Evolutionary conservation across 1,140 invertebrate genomes (phyloP).

Genomic region (Brachionus calyciflorus): DNA sequence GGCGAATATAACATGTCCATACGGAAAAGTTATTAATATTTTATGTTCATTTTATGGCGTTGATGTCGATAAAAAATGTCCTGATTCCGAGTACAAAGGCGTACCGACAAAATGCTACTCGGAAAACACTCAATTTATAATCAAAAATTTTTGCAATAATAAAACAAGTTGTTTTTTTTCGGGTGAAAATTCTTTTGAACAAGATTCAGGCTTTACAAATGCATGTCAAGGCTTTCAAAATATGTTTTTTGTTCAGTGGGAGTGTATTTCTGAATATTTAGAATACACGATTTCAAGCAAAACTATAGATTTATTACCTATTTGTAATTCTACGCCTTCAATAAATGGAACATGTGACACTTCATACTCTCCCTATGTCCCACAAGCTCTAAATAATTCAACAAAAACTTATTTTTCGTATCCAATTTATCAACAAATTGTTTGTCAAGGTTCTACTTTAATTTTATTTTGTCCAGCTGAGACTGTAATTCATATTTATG

Average conservation of each 20-base stretch:
- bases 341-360: slow-evolving; percentile 1
- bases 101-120: slow-evolving; percentile 11
- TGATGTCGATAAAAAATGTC: neutral
- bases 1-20: neutral
- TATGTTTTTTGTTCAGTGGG: slow-evolving; percentile 35
- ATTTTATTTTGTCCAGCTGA: neutral
- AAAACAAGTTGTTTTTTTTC: slow-evolving; percentile 21
- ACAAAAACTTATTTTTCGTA: neutral
- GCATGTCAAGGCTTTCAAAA: slow-evolving; percentile 25
- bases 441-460: slow-evolving; percentile 2
- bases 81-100: neutral
- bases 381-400: neutral
- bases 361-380: neutral
- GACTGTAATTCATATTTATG: slow-evolving; percentile 26
- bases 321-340: neutral
- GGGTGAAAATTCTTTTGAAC: neutral
- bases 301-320: slow-evolving; percentile 6
- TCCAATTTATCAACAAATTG: slow-evolving; percentile 23
- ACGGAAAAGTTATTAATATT: neutral
- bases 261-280: neutral
- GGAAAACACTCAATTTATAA: neutral
- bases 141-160: neutral
- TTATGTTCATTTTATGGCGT: slow-evolving; percentile 29
- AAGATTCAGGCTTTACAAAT: neutral
- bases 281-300: too few relatives aligned